Evolutionary conservation across 2,888 invertebrate genomes (phyloP), one percentile per base, ranked within the genome.

Genomic region (Drosophila fulvimacula): DNA sequence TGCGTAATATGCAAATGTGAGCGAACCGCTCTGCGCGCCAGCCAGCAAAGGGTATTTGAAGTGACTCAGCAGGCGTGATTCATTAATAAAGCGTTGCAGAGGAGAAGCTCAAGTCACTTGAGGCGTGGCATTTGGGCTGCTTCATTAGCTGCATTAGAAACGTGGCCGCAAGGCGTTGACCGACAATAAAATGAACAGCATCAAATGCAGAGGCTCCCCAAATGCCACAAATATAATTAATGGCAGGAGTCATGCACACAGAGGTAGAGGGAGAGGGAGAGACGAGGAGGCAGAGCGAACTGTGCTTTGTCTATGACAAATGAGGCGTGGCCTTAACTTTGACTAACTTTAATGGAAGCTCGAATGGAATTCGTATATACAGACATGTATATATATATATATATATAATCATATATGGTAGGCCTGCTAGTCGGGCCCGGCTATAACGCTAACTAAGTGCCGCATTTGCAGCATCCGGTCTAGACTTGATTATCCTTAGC

Each of bases 401-500:
- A 32, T 32, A 13, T 17, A 6, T 30, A 17, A 19, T 27, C 17
- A 19, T 49, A 21, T 49, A 9, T 19, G 19, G 15, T 62, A 21
- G 41, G 30, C 68, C 38, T 9, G 34, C 27, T 48, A 27, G 30
- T 32, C 9, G 21, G 4, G n/a, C 49, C 38, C 55, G 69, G 66
- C 70, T 65, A 70, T 73, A 56, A 49, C 30, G 68, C 67, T 73
- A 78, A 75, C 76, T 71, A 65, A 81, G 69, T 75, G 78, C 55
- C 73, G 36, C 79, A 73, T 69, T 75, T 60, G 44, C 60, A 74
- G 72, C 85, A 76, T 85, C 81, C 84, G 86, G 83, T 86, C 85
- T 86, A 86, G 86, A 88, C 84, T 82, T 73, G 73, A 82, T 82
- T 83, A 87, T 78, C 48, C 32, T 32, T 10, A 68, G 72, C 67